Percentiles rank a stretch among this genome's conserved stretches.
phyloP scores from a whole-genome alignment of 2,113 vertebrate species.

The Neotragus pygmaeus region DNA sequence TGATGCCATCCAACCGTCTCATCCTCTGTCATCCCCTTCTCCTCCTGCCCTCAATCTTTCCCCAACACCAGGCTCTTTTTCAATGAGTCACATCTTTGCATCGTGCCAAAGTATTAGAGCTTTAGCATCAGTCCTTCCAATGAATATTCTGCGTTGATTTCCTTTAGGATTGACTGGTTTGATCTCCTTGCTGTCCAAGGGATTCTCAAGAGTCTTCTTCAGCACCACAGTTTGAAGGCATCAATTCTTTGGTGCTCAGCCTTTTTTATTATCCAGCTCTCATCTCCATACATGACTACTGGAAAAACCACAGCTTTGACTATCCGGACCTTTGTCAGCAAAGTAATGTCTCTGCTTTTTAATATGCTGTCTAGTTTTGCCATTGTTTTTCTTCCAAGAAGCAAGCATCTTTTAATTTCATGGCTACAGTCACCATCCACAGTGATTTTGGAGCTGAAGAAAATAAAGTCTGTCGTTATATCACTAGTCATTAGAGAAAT shows the following conservation, averaged over 20 bases:
- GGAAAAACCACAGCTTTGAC: not conserved
- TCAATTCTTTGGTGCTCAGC: not conserved
- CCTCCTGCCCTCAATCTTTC: not conserved
- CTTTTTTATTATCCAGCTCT: not conserved
- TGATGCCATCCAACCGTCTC: not conserved
- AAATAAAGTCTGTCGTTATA: not conserved
- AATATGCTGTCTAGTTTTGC: not conserved
- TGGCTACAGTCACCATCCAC: not conserved
- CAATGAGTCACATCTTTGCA: not conserved
- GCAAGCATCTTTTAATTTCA: not conserved
- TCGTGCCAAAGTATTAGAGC: not conserved
- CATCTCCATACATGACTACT: not conserved
- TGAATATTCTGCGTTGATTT: not conserved
- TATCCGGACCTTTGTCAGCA: not conserved
- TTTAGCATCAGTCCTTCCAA: not conserved
- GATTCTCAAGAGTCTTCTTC: not conserved
- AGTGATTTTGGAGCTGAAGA: fast-evolving
- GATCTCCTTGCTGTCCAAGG: not conserved
- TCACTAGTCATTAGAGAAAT: not conserved
- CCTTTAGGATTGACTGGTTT: not conserved
- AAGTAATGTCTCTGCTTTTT: not conserved
- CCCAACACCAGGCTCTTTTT: not conserved
- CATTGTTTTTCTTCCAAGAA: not conserved
- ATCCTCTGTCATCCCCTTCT: not conserved
- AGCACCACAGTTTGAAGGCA: not conserved